Evolutionary conservation across 1,140 invertebrate species (phyloP), one percentile per base, ranked within the genome.

Genomic region (Platyscapa corneri): DNA sequence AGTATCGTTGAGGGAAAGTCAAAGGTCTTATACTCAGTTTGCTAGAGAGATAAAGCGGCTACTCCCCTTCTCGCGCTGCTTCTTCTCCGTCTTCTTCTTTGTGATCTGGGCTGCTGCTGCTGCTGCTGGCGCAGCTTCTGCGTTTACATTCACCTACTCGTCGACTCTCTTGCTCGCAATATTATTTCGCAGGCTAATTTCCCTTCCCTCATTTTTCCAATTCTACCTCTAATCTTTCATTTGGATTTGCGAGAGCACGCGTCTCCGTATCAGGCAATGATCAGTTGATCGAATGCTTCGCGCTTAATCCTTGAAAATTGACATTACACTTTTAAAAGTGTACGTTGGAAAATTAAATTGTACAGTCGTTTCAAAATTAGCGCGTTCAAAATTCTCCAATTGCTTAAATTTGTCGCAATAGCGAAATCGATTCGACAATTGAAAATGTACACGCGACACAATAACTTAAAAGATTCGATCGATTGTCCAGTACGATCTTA

Each of bases 11-110:
- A 76, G 53, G 67, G 60, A 76, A 76, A 76, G 37, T 72, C 70
- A 85, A 81, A 77, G 70, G 77, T 30, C 84, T 74, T 75, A 67
- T 49, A 81, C 67, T 46, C 34, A 75, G 78, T 81, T 85, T 49
- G 67, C 70, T 32, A 27, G 53, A 27, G 49, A 75, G 84, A 85
- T 85, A 81, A 81, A 85, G n/a, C 30, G n/a, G 10, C 30, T 53
- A 6, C n/a, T 56, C 7, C 53, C 14, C 20, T 34, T 39, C 49
- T 56, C 20, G 10, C 8, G 42, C 16, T 30, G 46, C 30, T 53
- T 37, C 34, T 30, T n/a, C 42, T 20, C 32, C 27, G 67, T 39
- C 34, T 27, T 74, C 14, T 46, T 46, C 67, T 70, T 70, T 32
- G 32, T 37, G 67, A 65, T 65, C 64, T 65, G 10, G 64, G 64